Percentiles rank a stretch among this genome's conserved stretches.
phyloP scores from a whole-genome alignment of 2,113 vertebrate genomes.

The Peromyscus leucopus region DNA sequence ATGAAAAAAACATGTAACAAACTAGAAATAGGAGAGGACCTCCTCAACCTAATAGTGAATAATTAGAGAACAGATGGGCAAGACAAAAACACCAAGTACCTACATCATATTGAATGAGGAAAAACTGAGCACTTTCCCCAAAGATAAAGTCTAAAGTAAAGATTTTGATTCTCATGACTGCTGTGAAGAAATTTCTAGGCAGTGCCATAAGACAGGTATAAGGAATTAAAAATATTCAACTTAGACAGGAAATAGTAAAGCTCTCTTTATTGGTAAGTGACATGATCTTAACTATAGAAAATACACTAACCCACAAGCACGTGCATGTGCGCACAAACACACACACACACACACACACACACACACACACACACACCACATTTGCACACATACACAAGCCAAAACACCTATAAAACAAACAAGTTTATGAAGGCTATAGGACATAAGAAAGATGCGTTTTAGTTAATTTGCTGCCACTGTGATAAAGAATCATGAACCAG shows the following conservation, averaged over 20 bases:
- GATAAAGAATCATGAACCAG: not conserved
- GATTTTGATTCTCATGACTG: not conserved
- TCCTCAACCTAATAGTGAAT: not conserved
- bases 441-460: not conserved
- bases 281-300: not conserved
- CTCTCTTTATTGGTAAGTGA: not conserved
- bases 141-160: not conserved
- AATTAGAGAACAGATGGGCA: not conserved
- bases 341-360: not conserved
- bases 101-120: not conserved
- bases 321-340: not conserved
- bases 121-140: not conserved
- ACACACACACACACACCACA: not conserved
- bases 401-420: not conserved
- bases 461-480: not conserved
- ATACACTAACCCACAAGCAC: not conserved
- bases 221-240: not conserved
- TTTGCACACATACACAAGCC: not conserved
- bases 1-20: not conserved
- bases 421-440: conserved; percentile 23
- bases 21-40: not conserved
- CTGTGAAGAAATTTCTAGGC: not conserved
- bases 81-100: not conserved
- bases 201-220: not conserved
- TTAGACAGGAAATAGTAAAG: conserved; percentile 22